phyloP scores from a whole-genome alignment of 1,140 invertebrate species.

The Lordiphosa mommai region DNA sequence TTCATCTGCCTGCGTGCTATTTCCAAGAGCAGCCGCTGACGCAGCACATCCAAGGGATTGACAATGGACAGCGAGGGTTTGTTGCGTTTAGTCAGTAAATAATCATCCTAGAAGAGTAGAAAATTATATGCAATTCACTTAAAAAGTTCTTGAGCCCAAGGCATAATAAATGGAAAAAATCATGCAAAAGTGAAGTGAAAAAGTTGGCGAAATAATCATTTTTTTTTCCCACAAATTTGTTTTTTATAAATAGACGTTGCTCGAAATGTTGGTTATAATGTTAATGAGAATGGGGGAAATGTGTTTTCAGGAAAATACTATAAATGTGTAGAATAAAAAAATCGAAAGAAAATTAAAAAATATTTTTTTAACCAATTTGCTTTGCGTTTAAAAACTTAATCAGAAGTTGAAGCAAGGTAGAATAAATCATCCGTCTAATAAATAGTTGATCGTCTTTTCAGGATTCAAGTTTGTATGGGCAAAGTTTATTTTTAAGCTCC shows the following conservation, averaged over 20 bases:
- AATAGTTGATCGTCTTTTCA: too few relatives aligned
- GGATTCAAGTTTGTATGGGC: too few relatives aligned
- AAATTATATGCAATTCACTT: conserved; percentile 38
- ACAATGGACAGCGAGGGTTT: conserved; percentile 88
- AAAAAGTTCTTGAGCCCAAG: conserved; percentile 18
- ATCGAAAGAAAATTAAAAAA: neutral
- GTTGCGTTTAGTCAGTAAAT: conserved; percentile 80
- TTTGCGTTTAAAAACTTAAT: too few relatives aligned
- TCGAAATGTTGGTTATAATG: neutral
- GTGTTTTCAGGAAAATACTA: too few relatives aligned
- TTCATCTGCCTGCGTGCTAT: conserved; percentile 87
- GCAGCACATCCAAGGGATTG: conserved; percentile 88
- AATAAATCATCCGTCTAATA: too few relatives aligned
- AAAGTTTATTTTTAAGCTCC: too few relatives aligned
- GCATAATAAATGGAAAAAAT: neutral
- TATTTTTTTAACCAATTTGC: neutral
- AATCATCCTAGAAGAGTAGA: conserved; percentile 49
- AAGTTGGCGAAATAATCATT: too few relatives aligned
- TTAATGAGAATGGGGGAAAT: conserved; percentile 10
- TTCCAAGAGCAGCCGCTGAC: conserved; percentile 86
- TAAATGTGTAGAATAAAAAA: neutral
- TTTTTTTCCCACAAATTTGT: neutral
- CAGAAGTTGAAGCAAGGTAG: too few relatives aligned
- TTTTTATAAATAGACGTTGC: neutral
- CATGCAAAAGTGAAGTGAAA: neutral